phyloP scores from a whole-genome alignment of 2,888 invertebrate genomes.

The Zonitis immaculata region DNA sequence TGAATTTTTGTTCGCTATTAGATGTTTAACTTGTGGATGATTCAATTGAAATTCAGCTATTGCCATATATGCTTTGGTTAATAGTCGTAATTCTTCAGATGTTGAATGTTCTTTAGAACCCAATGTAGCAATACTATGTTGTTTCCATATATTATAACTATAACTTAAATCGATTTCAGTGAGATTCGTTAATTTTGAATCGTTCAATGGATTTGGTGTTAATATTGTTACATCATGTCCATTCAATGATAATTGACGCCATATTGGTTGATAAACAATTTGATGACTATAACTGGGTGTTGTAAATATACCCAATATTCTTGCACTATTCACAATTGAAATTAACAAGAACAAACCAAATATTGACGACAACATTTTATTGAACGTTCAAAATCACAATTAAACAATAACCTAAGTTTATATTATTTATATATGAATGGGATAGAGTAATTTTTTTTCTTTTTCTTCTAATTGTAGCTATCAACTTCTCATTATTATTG shows the following conservation, averaged over 20 bases:
- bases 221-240: slow-evolving; percentile 51
- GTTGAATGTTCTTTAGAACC: slow-evolving; percentile 16
- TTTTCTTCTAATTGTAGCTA: too few relatives aligned
- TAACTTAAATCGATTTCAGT: slow-evolving; percentile 45
- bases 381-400: too few relatives aligned
- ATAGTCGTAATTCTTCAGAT: slow-evolving; percentile 16
- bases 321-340: slow-evolving; percentile 28
- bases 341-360: background rate
- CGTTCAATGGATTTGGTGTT: slow-evolving; percentile 48
- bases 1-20: slow-evolving; percentile 32
- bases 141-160: slow-evolving; percentile 32
- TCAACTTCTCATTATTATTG: too few relatives aligned
- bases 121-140: slow-evolving; percentile 10
- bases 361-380: background rate
- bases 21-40: slow-evolving; percentile 31
- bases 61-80: slow-evolving; percentile 16
- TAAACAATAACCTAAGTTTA: too few relatives aligned
- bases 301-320: slow-evolving; percentile 47
- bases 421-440: too few relatives aligned
- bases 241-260: slow-evolving; percentile 46
- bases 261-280: slow-evolving; percentile 47
- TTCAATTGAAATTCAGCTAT: slow-evolving; percentile 22
- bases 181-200: slow-evolving; percentile 41
- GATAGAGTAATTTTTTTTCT: too few relatives aligned
- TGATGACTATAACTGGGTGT: slow-evolving; percentile 52